Evolutionary conservation across 2,888 invertebrate genomes (phyloP).

Genomic region (Cephus nigrinus): DNA sequence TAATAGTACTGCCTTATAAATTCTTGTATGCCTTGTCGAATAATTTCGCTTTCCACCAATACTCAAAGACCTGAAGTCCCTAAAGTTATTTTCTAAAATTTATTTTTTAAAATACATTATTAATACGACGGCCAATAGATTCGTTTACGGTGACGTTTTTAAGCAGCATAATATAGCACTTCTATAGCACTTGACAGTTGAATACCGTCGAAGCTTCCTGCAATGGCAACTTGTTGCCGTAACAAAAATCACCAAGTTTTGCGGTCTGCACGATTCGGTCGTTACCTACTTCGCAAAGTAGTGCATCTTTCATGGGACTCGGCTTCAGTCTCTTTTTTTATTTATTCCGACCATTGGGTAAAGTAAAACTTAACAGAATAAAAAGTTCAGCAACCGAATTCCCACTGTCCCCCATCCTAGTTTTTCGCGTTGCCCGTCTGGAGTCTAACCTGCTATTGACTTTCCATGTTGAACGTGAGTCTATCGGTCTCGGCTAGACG

Average conservation of each 20-base stretch:
- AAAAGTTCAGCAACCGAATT: neutral
- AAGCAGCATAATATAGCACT: neutral
- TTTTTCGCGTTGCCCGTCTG: neutral
- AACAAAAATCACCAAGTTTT: slow-evolving; percentile 37
- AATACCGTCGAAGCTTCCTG: neutral
- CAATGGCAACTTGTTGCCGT: slow-evolving; percentile 46
- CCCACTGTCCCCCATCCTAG: neutral
- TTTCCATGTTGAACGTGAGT: neutral
- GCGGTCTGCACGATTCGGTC: neutral
- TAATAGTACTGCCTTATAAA: neutral
- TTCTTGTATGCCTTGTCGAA: neutral
- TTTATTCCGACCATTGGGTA: neutral
- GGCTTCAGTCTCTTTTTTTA: neutral
- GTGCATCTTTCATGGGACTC: neutral
- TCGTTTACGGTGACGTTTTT: neutral
- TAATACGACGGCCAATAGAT: neutral
- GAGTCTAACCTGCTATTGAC: neutral
- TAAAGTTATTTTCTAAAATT: neutral
- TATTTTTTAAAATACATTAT: neutral
- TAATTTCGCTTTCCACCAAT: neutral
- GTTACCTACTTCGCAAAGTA: neutral
- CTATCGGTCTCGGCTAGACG: neutral
- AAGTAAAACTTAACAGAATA: neutral
- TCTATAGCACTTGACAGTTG: neutral
- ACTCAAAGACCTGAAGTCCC: neutral